A percentile compares a stretch with the other conserved stretches of the same genome.
Conservation (phyloP, 1,140 invertebrate species). For the Dryas iulia region DNA sequence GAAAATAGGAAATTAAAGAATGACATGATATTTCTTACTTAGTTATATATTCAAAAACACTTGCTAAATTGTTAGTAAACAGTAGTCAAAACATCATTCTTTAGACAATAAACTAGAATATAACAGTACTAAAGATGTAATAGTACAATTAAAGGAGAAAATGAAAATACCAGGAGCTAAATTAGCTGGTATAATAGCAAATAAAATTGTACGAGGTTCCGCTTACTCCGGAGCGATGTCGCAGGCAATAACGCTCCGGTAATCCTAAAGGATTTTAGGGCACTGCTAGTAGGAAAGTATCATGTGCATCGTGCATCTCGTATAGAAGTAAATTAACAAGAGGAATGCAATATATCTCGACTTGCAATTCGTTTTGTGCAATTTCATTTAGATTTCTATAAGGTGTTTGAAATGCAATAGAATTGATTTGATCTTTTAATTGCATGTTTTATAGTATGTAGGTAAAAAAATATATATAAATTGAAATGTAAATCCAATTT, state of each 20-base stretch:
- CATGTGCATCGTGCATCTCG: slow-evolving; percentile 45
- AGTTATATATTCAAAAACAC: no score
- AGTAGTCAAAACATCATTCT: neutral
- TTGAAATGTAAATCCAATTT: no score
- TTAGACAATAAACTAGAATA: neutral
- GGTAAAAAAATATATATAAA: no score
- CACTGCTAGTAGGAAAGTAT: slow-evolving; percentile 45
- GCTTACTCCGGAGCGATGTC: slow-evolving; percentile 42
- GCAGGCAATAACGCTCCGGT: slow-evolving; percentile 59
- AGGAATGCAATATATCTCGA: slow-evolving; percentile 47
- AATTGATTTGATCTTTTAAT: no score
- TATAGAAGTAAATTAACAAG: slow-evolving; percentile 53
- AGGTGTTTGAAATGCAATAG: no score
- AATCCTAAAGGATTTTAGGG: slow-evolving; percentile 59
- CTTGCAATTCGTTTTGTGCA: slow-evolving; percentile 11
- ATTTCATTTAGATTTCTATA: slow-evolving; percentile 7
- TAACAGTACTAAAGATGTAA: slow-evolving; percentile 4
- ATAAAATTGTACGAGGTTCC: slow-evolving; percentile 43
- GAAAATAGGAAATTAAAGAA: no score
- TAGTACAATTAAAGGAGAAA: slow-evolving; percentile 13
- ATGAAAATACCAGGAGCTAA: slow-evolving; percentile 24
- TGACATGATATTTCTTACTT: no score
- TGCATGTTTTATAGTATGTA: no score
- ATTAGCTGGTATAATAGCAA: slow-evolving; percentile 46
- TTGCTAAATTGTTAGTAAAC: no score